Conservation (phyloP, 2,888 invertebrate genomes). For the Tyria jacobaeae region DNA sequence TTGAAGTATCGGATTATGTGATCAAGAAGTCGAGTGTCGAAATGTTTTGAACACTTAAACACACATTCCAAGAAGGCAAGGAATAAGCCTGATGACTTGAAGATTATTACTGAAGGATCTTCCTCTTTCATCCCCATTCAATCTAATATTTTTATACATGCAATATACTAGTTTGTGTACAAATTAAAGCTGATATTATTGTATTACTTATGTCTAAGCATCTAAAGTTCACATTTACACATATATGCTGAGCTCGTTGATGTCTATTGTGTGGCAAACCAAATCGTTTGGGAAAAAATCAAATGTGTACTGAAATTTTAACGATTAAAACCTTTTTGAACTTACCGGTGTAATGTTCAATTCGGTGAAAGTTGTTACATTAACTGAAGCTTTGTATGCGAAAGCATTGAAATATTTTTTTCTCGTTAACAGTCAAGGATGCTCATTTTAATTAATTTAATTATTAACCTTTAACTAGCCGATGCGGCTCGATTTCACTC, state of each 20-base stretch:
- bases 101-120: not conserved
- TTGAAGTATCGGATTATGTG: not conserved
- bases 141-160: not conserved
- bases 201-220: not conserved
- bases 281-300: constrained; percentile 27
- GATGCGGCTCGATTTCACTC: not conserved
- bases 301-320: constrained; percentile 21
- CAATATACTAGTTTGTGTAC: too few species aligned
- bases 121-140: too few species aligned
- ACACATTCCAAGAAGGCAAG: too few species aligned
- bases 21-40: not conserved
- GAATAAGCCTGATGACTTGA: too few species aligned
- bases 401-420: constrained; percentile 9
- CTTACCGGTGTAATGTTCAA: constrained; percentile 29
- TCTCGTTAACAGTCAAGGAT: constrained; percentile 1
- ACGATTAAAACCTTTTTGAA: constrained; percentile 16
- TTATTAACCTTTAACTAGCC: not conserved
- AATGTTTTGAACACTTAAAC: too few species aligned
- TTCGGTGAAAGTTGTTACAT: constrained; percentile 43
- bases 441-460: not conserved
- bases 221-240: not conserved
- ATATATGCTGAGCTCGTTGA: constrained; percentile 49
- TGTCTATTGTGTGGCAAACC: constrained; percentile 53
- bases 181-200: not conserved
- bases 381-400: constrained; percentile 23